phyloP scores from a whole-genome alignment of 2,797 vertebrate species.

The Aldrovandia affinis region DNA sequence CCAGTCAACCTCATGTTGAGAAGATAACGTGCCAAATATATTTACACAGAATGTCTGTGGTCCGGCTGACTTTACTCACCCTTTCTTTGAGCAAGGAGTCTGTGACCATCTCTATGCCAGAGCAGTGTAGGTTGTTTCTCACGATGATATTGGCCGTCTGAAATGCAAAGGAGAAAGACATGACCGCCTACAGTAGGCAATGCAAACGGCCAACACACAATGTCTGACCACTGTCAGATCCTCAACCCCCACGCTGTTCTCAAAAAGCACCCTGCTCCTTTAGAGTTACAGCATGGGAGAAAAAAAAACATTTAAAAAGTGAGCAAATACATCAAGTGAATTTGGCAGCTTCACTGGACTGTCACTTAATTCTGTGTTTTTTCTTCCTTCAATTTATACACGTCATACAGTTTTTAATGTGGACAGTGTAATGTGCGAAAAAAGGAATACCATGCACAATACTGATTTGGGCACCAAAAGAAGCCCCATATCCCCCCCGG shows the following conservation, averaged over 20 bases:
- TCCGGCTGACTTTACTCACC: conserved; percentile 55
- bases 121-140: conserved; percentile 67
- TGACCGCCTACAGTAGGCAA: background rate
- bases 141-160: conserved; percentile 76
- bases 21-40: background rate
- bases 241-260: background rate
- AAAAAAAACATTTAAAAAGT: too few relatives aligned
- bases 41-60: too few relatives aligned
- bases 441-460: too few relatives aligned
- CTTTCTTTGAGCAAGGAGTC: conserved; percentile 76
- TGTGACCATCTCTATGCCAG: conserved; percentile 59
- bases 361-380: too few relatives aligned
- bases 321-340: background rate
- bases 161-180: conserved; percentile 6
- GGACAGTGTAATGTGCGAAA: too few relatives aligned
- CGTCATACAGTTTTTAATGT: too few relatives aligned
- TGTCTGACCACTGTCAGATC: background rate
- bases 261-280: background rate
- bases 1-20: background rate
- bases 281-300: background rate
- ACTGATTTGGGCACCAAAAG: too few relatives aligned
- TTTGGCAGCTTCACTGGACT: too few relatives aligned
- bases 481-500: too few relatives aligned
- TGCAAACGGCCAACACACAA: background rate
- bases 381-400: too few relatives aligned